Evolutionary conservation across 2,888 invertebrate species (phyloP), one percentile per base, ranked within the genome.

Genomic region (Sericinus montela): DNA sequence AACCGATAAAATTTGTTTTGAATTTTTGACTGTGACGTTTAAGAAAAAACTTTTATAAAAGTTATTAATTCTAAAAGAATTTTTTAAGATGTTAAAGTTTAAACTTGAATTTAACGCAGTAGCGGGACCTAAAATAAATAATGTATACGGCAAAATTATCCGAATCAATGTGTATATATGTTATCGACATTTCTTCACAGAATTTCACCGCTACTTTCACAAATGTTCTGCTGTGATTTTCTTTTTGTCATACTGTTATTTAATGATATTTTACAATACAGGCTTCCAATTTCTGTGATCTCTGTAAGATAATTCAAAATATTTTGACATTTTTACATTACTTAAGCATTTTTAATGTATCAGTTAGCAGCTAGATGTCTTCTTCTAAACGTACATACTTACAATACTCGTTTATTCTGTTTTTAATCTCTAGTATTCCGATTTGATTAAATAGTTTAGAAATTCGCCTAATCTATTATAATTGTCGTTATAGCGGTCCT

Each of bases 111-210:
- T 4, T 7, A 4, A 25, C 7, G 8, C 25, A 25, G 32, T 11
- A 42, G 41, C 7, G 25, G 39, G 32, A 40, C 34, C 42, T 19
- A 43, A 19, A 43, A 23, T 19, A 14, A 14, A 7, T 15, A 25
- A 53, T 9, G 53, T 56, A 11, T 50, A 51, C 40, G 55, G 60
- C 35, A 52, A 54, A 46, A 88, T 97, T 57, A 97, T 97, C 16
- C 14, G 10, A 16, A 36, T 41, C 25, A 32, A n/a, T 42, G 42
- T 36, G 25, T 32, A 38, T n/a, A 46, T 46, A 38, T 30, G 44
- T 29, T 29, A 9, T 15, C 3, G 13, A 25, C 25, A n/a, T 28
- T 9, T 28, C 6, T 39, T 34, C 11, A 11, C 15, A 29, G 19
- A 25, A 14, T 16, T 13, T 13, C 9, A 7, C 13, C 34, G 15